Conservation (phyloP, 1,140 invertebrate species). For the Samia ricini region DNA sequence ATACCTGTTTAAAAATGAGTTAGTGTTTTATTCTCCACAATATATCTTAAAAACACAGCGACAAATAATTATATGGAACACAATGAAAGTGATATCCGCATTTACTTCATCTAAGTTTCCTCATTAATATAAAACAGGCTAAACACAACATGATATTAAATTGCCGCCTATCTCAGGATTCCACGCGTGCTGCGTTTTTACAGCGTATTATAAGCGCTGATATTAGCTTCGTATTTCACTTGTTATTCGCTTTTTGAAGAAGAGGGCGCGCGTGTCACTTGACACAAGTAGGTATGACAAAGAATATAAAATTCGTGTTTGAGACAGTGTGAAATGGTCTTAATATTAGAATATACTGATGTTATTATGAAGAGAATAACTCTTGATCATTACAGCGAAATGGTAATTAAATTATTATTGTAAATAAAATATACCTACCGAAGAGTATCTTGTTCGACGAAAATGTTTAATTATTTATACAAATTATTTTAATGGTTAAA, state of each 20-base stretch:
- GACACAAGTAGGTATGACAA: slow-evolving; percentile 18
- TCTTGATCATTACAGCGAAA: neutral
- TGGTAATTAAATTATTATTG: neutral
- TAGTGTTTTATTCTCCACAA: too few species aligned
- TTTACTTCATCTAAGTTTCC: slow-evolving; percentile 18
- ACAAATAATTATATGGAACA: neutral
- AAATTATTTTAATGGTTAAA: neutral
- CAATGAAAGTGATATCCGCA: slow-evolving; percentile 9
- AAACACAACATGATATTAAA: slow-evolving; percentile 24
- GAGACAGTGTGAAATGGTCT: slow-evolving; percentile 16
- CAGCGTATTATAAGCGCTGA: slow-evolving; percentile 33
- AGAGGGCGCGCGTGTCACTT: slow-evolving; percentile 25
- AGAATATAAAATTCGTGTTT: slow-evolving; percentile 12
- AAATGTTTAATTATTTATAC: neutral
- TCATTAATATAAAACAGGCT: slow-evolving; percentile 34
- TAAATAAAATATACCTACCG: slow-evolving; percentile 1
- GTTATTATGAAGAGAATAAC: neutral
- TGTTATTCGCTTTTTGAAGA: slow-evolving; percentile 34
- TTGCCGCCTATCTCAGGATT: slow-evolving; percentile 30
- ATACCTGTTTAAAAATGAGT: too few species aligned
- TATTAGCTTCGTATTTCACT: slow-evolving; percentile 45
- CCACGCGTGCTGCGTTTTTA: slow-evolving; percentile 38
- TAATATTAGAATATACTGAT: slow-evolving; percentile 8
- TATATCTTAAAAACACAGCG: neutral
- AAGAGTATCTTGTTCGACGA: too few species aligned